Conservation (phyloP, 2,888 invertebrate species). For the Epistrophe grossulariae region DNA sequence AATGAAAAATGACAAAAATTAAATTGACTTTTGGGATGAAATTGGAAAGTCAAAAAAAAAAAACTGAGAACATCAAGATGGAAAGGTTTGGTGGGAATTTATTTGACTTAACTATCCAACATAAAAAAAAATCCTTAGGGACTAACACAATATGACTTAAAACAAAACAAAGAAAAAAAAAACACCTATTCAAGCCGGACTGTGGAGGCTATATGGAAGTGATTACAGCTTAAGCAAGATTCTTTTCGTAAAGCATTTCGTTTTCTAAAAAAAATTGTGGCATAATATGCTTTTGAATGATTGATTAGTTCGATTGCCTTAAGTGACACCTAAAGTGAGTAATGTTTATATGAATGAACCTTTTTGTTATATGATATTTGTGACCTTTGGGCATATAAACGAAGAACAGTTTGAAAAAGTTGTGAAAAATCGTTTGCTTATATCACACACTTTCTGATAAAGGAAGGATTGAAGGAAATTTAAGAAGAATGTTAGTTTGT, state of each 20-base stretch:
- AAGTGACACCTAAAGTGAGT: background rate
- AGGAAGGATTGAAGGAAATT: background rate
- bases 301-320: conserved; percentile 63
- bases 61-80: conserved; percentile 8
- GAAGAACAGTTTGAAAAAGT: conserved; percentile 16
- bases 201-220: conserved; percentile 19
- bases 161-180: conserved; percentile 45
- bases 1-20: conserved; percentile 80
- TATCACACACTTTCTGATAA: background rate
- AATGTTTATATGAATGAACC: background rate
- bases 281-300: conserved; percentile 36
- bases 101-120: conserved; percentile 23
- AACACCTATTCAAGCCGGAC: conserved; percentile 24
- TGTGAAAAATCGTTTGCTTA: conserved; percentile 6
- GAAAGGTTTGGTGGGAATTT: conserved; percentile 59
- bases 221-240: conserved; percentile 40
- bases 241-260: conserved; percentile 26
- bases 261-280: conserved; percentile 7
- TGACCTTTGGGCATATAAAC: conserved; percentile 38
- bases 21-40: conserved; percentile 71
- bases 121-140: conserved; percentile 11
- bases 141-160: conserved; percentile 10
- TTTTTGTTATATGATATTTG: conserved; percentile 16
- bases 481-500: background rate
- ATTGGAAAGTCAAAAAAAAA: conserved; percentile 67